Evolutionary conservation across 2,888 invertebrate species (phyloP), one percentile per base, ranked within the genome.

Genomic region (Sarcophaga rosellei): DNA sequence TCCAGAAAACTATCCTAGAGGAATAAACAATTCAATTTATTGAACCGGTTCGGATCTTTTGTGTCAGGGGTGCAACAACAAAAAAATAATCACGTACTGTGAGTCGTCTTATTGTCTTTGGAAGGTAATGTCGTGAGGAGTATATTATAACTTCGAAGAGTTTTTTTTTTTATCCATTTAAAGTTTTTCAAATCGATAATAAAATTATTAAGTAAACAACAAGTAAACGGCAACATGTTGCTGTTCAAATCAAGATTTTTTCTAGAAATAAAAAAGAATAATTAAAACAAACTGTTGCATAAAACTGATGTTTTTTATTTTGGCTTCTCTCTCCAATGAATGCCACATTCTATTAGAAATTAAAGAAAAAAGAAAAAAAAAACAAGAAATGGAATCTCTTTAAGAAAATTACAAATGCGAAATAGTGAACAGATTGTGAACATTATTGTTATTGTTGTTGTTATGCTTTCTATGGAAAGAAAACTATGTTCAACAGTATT

Each of bases 221-320:
- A 53, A 23, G 11, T 81, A 77, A 61, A 74, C 77, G 73, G 80
- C 79, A 84, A 77, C 76, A 84, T 79, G 75, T 84, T 79, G 79
- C 61, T 77, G 70, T 53, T 44, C 21, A 20, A 80, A 73, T 15
- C 8, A 12, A 47, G 47, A 47, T 47, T 15, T 47, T 47, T 47
- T 47, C 47, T 15, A 47, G 15, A 47, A 47, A 47, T 15, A 11
- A 47, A 47, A 47, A 47, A 15, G 4, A 0, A 47, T 15, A 47
- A 47, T 47, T 76, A 61, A 61, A 61, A 21, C n/a, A 63, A 66
- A 68, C 17, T 73, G 45, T 85, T 85, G 77, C 81, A 85, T 77
- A 81, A 85, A 47, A 15, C 15, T 47, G 47, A 47, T 47, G 47
- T 68, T 70, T 25, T 75, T 23, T 61, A 15, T 44, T 20, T 45